Evolutionary conservation across 2,113 vertebrate species (phyloP), one percentile per base, ranked within the genome.

Genomic region (Brevimyrus niger): DNA sequence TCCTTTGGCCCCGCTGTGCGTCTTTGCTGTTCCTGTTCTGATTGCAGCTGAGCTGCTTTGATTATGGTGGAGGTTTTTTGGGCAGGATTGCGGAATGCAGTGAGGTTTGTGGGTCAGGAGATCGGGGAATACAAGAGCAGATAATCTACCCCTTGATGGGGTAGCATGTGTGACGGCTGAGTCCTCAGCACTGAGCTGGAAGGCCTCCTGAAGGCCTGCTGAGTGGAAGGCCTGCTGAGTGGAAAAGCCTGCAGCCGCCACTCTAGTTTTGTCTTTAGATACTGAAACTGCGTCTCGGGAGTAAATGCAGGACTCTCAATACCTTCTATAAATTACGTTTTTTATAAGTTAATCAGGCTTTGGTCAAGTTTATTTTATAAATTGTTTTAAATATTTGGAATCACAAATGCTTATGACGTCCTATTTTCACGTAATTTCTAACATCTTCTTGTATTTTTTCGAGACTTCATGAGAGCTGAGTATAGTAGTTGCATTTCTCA

Each of bases 61-160:
- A 87, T 44, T 87, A 23, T 42, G 61, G 31, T 23, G 73, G 19
- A 4, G 48, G 65, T 88, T 58, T 58, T 48, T 61, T 65, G 31
- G 86, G 61, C 50, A 51, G 31, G 58, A 73, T 55, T 31, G 31
- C 8, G 23, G 42, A 89, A 89, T 84, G 91, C 88, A 0, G n/a
- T 88, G 3, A 0, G 88, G 90, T 88, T 91, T 94, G 92, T 92
- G 89, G 94, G 93, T 92, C 92, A 92, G 88, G 89, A 84, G 55
- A 89, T 65, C 27, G 89, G 23, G 87, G 55, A 92, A 90, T 90
- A 42, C 46, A 76, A 31, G 47, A 88, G 23, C 0, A 53, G 87
- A 83, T 58, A 50, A 73, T 11, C 44, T 19, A 86, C 84, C 84
- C 91, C 90, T 91, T 88, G 87, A 69, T 53, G 15, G 1, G 93